Evolutionary conservation across 2,797 vertebrate species (phyloP).

Genomic region (Diceros bicornis): DNA sequence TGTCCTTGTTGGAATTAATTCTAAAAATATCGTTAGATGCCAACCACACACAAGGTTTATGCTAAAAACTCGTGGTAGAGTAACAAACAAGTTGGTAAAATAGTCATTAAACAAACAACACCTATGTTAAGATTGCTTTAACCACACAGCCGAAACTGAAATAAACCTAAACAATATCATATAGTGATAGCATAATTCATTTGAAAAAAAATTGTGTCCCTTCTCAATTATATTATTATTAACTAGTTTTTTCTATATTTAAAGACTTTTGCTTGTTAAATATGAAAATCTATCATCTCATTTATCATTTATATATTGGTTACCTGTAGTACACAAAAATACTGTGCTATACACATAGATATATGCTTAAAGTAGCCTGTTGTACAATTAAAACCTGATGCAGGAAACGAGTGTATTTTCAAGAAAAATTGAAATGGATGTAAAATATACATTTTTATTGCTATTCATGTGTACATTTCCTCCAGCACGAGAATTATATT

Average conservation of each 20-base stretch:
- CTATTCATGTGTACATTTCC: conserved; percentile 4
- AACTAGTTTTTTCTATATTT: neutral
- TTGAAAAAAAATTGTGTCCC: neutral
- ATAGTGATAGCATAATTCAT: neutral
- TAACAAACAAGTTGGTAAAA: neutral
- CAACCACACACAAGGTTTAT: neutral
- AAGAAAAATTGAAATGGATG: neutral
- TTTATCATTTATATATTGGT: neutral
- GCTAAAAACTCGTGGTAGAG: neutral
- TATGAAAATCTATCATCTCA: neutral
- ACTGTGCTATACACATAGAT: neutral
- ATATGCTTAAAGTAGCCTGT: neutral
- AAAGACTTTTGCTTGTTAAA: neutral
- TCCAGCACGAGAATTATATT: conserved; percentile 46
- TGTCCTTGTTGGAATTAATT: neutral
- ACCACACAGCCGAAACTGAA: neutral
- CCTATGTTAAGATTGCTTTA: neutral
- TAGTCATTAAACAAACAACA: neutral
- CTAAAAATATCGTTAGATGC: neutral
- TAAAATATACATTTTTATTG: conserved; percentile 38
- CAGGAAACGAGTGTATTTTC: neutral
- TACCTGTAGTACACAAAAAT: neutral
- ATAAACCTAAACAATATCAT: neutral
- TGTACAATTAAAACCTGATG: neutral
- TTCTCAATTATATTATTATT: neutral